Base-by-base conservation (phyloP, 2,888 invertebrate genomes). In the Gari tellinella region DNA sequence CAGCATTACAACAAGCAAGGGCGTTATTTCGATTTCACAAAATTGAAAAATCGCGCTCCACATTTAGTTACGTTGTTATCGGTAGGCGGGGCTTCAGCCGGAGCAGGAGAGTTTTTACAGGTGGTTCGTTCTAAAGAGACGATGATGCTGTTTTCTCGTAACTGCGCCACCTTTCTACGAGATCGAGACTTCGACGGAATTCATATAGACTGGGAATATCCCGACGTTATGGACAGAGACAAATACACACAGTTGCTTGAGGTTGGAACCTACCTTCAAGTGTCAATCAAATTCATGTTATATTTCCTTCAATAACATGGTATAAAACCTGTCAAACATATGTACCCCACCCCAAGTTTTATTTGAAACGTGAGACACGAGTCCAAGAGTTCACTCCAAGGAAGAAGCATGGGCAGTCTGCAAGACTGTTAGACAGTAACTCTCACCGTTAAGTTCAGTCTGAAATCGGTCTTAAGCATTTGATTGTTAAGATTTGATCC, bases 171-270 rank as follows among this genome's bases (percentile, higher is more conserved):
- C 14, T 88, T 74, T 55, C 61, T 89, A 5, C 65, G 86, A 15
- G 76, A 81, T 7, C 80, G 87, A 66, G 80, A 83, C 38, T 89
- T 89, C 65, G 87, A 89, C 45, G 89, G 89, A 2, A 72, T 88
- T 10, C 89, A 89, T 73, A 56, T 89, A 14, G 90, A 90, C 69
- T 90, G 90, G 90, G 90, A 90, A 67, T 90, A 84, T 72, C 90
- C 90, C 7, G 80, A 81, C 0, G 74, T 76, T 25, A 67, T 67
- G 1, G 81, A 62, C 38, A 65, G 61, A 41, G 45, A 76, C 1
- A 70, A 80, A 37, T 83, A 81, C 60, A 83, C 85, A 17, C 45
- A 58, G 26, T 62, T 88, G 26, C 48, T 85, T 12, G 64, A 83
- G 84, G 87, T 86, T 67, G 21, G 40, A n/a, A n/a, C n/a, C n/a